These are phyloP conservation scores for Dromius quadrimaculatus DNA, from an alignment of 2,888 invertebrate species.

Conservation along the genomic window DNA sequence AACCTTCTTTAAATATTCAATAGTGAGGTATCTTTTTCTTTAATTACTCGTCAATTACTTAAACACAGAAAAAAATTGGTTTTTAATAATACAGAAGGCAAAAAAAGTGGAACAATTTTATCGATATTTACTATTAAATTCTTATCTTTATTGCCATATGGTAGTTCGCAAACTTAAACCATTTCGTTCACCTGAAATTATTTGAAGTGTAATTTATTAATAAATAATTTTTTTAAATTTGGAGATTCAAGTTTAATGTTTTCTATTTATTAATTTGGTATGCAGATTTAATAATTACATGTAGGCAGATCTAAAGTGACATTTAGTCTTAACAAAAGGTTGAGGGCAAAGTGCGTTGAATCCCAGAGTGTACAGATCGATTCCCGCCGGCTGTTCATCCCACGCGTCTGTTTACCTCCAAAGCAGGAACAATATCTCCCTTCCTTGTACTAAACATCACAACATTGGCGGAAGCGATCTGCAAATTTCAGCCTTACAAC, in stretches of 20 bases:
- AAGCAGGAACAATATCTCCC: constrained; percentile 16
- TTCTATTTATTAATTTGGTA: background rate
- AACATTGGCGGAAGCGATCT: too few species aligned
- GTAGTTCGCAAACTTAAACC: constrained; percentile 4
- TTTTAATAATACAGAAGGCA: constrained; percentile 7
- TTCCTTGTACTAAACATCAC: too few species aligned
- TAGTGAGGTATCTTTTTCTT: background rate
- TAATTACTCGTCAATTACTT: background rate
- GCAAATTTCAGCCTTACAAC: too few species aligned
- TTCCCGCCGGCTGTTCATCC: constrained; percentile 16
- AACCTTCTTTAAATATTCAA: constrained; percentile 29
- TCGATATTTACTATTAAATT: constrained; percentile 15
- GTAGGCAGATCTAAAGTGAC: background rate
- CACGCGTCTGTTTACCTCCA: constrained; percentile 27
- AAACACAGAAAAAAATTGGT: constrained; percentile 6
- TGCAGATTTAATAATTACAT: background rate
- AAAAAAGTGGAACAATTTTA: background rate
- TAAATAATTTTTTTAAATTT: background rate
- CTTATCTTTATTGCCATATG: constrained; percentile 35
- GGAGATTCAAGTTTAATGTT: background rate
- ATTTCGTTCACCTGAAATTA: background rate
- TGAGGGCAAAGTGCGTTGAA: constrained; percentile 2
- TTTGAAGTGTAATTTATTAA: background rate
- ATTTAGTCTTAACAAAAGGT: constrained; percentile 12
- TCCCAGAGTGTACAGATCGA: constrained; percentile 17